Base-by-base conservation (phyloP, 35 echinoderm and acorn worm species). In the Patiria miniata region DNA sequence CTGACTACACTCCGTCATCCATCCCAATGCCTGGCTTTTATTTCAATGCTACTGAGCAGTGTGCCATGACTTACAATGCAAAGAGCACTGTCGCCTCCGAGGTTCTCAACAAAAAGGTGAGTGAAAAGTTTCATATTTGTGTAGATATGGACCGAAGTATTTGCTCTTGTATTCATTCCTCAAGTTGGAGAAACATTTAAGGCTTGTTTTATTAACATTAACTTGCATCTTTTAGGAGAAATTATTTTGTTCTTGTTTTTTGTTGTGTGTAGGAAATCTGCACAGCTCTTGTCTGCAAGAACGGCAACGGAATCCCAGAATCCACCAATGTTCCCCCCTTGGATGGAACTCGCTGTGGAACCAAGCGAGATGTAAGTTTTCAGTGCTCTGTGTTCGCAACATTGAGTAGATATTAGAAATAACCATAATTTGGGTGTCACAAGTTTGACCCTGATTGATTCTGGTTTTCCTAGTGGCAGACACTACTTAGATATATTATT, bases 291-390 rank as follows among this genome's bases (percentile, higher is more conserved):
- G n/a, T 42, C 21, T 95, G 93, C 44, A 42, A 83, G 19, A 23
- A 84, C 68, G 79, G 84, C 37, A 77, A 77, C 1, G 85, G 50
- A 53, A 59, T 52, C 60, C 23, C 82, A 18, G 69, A 79, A 0
- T 65, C 85, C 17, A 84, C 83, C 32, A 82, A 83, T 50, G 58
- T 69, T 26, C 91, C 91, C 39, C 80, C 93, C 0, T 51, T 95
- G 0, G 90, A 95, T 86, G 93, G 93, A 18, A 95, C 93, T 36
- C 85, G 83, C 7, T 95, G 93, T 92, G 89, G 93, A 21, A 44
- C 69, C 8, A 91, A 83, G 39, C 79, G 92, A 90, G 39, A 86
- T 56, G 92, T 94, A 77, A 85, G 81, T 57, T 30, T 21, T 14
- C 32, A 61, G 14, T 30, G 18, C 42, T 47, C 4, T 47, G 4